Evolutionary conservation across 1,140 invertebrate species (phyloP).

Genomic region (Paraescarpia echinospica): DNA sequence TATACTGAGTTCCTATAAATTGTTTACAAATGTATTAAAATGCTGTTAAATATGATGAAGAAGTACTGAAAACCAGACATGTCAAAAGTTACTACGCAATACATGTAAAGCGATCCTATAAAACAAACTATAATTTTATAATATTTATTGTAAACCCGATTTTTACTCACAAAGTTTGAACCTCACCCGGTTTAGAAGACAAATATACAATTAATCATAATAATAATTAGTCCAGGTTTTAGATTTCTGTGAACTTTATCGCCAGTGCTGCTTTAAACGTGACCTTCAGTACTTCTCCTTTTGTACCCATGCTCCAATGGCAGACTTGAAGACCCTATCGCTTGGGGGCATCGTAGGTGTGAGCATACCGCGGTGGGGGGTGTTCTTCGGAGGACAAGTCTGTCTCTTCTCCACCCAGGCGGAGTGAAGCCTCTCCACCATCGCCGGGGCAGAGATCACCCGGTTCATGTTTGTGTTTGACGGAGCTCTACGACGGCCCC

Average conservation of each 20-base stretch:
- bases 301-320: background rate
- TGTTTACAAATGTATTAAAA: background rate
- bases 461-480: background rate
- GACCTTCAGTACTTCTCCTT: background rate
- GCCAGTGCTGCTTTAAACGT: background rate
- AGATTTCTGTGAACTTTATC: background rate
- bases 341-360: background rate
- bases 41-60: background rate
- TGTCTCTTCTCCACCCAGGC: background rate
- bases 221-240: background rate
- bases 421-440: background rate
- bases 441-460: background rate
- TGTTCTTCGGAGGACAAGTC: background rate
- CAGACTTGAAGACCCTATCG: background rate
- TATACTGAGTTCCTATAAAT: background rate
- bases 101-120: background rate
- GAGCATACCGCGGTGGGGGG: background rate
- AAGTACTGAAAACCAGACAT: background rate
- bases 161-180: background rate
- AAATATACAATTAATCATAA: background rate
- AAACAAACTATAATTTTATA: no score
- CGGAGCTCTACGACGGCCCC: background rate
- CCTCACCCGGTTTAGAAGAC: background rate
- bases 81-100: background rate
- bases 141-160: background rate